Conservation (phyloP, 2,888 invertebrate genomes). For the Philonicus albiceps region DNA sequence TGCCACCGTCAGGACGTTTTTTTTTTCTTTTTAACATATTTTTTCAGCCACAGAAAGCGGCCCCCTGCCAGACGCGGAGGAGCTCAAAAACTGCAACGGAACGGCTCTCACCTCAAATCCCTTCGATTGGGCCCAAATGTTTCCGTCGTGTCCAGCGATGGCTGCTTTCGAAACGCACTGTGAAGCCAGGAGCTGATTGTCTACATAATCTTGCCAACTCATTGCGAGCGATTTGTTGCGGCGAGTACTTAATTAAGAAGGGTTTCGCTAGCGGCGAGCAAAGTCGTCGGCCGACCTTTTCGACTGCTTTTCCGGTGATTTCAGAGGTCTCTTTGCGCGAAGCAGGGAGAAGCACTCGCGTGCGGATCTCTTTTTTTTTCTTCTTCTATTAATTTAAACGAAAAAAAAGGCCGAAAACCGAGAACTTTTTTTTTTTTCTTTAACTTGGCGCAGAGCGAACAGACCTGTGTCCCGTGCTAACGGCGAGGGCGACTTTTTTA, state of each 20-base stretch:
- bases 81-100: background rate
- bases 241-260: constrained; percentile 27
- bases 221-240: constrained; percentile 62
- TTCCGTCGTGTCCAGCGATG: constrained; percentile 94
- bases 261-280: background rate
- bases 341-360: constrained; percentile 25
- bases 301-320: background rate
- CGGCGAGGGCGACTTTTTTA: background rate
- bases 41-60: no score
- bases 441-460: constrained; percentile 26
- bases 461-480: background rate
- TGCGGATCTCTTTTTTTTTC: background rate
- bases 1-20: background rate
- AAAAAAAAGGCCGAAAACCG: background rate
- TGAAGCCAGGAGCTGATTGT: constrained; percentile 95
- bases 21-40: background rate
- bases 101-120: constrained; percentile 85
- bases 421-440: background rate
- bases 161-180: constrained; percentile 94
- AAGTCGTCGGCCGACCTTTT: background rate
- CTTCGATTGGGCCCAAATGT: constrained; percentile 93
- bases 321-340: background rate
- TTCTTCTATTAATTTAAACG: background rate
- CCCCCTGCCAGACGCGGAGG: background rate
- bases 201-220: constrained; percentile 99